These are phyloP conservation scores for Brachionus paranguensis DNA, from an alignment of 1,140 invertebrate species.

Conservation along the genomic window DNA sequence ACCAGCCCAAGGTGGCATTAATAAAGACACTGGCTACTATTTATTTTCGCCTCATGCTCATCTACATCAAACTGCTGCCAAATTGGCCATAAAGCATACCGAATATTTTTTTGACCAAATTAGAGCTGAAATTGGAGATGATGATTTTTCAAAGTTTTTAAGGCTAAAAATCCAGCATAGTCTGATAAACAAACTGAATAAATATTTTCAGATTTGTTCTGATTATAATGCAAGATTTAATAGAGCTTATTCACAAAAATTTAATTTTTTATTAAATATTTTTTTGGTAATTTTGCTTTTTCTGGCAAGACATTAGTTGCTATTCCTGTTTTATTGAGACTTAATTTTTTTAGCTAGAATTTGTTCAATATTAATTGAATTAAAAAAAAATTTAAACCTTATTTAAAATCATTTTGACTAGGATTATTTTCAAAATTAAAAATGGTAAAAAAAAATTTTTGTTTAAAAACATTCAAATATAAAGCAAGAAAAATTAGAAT, in stretches of 20 bases:
- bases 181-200: background rate
- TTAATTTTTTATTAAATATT: background rate
- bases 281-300: background rate
- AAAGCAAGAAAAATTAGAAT: no score
- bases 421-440: no score
- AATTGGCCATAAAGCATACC: background rate
- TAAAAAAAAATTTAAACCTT: no score
- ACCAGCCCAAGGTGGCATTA: constrained; percentile 19
- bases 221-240: background rate
- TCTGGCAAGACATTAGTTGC: background rate
- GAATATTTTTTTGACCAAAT: constrained; percentile 29
- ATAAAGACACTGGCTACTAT: constrained; percentile 12
- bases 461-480: no score
- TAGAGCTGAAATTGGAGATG: background rate
- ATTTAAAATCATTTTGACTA: no score
- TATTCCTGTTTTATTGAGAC: no score
- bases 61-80: constrained; percentile 11
- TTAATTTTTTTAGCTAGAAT: no score
- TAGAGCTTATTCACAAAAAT: background rate
- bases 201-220: background rate
- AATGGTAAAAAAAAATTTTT: no score
- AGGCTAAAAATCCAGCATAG: background rate
- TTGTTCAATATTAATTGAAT: no score
- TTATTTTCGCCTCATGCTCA: constrained; percentile 35
- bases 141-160: constrained; percentile 1